Evolutionary conservation across 2,797 vertebrate genomes (phyloP).

Genomic region (Pipistrellus nathusii): DNA sequence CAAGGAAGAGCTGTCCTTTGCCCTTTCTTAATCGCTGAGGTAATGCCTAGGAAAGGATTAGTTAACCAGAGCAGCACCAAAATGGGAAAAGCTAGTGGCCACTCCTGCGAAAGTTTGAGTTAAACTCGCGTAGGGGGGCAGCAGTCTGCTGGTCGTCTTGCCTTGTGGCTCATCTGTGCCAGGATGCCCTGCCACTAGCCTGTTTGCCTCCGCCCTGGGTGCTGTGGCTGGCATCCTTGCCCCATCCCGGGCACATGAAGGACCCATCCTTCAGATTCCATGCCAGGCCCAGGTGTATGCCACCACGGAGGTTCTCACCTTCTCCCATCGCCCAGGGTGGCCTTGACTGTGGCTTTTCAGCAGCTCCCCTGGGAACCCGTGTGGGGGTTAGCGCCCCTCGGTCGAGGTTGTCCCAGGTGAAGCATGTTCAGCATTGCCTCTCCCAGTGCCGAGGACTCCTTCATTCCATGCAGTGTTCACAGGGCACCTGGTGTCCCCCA

Average conservation of each 20-base stretch:
- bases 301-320: not conserved
- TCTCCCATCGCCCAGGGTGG: not conserved
- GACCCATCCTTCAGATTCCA: accelerated
- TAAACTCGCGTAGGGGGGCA: not conserved
- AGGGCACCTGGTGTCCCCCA: not conserved
- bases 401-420: not conserved
- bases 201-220: not conserved
- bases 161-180: not conserved
- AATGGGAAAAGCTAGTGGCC: not conserved
- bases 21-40: not conserved
- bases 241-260: not conserved
- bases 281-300: not conserved
- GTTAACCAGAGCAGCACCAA: not conserved
- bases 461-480: not conserved
- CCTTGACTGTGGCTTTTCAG: not conserved
- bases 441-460: not conserved
- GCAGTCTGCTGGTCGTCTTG: not conserved
- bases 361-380: not conserved
- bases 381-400: not conserved
- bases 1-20: not conserved
- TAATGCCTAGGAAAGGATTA: not conserved
- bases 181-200: not conserved
- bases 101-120: not conserved
- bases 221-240: not conserved
- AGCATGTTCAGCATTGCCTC: not conserved